Base-by-base conservation (phyloP, 2,888 invertebrate species). In the Dinocampus coccinellae region DNA sequence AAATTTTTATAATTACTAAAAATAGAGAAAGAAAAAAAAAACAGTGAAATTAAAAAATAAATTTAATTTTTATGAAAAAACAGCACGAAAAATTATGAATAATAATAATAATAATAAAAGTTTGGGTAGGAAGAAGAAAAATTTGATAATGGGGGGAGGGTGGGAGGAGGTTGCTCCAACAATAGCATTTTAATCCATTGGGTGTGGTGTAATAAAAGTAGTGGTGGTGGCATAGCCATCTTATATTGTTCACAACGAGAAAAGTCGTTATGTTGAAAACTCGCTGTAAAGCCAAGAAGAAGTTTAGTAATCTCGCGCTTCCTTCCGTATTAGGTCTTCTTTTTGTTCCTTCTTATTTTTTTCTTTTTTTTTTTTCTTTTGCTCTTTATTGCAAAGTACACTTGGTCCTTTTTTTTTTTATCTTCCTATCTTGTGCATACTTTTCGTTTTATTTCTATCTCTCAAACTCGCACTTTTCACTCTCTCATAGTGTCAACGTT, bases 291-390 rank as follows among this genome's bases (percentile, higher is more conserved):
- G 26, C 60, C 29, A 42, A 24, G 67, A 42, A 24, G 67, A 67
- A 67, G 67, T 67, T 67, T 67, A 58, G 67, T 68, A 60, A 68
- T 68, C 68, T 68, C 52, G 52, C 20, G 53, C 65, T 65, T 60
- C 7, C 68, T 68, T 61, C 60, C 60, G 60, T 47, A 60, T 68
- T 68, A 52, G 68, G 58, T 47, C 55, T 34, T 47, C 47, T n/a
- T 39, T 42, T 29, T 20, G 29, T 33, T 63, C n/a, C n/a, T 3
- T 13, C 60, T 1, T 13, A n/a, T 22, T 1, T 13, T n/a, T 34
- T 58, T 33, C n/a, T n/a, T 26, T 36, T 24, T 33, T 39, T 29
- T 60, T 13, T 47, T 20, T 16, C 60, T 13, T 16, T n/a, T n/a
- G n/a, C n/a, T n/a, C n/a, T n/a, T 6, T n/a, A 29, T 10, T 39